These are phyloP conservation scores for Enoplosus armatus DNA, from an alignment of 2,797 vertebrate genomes.

Conservation along the genomic window DNA sequence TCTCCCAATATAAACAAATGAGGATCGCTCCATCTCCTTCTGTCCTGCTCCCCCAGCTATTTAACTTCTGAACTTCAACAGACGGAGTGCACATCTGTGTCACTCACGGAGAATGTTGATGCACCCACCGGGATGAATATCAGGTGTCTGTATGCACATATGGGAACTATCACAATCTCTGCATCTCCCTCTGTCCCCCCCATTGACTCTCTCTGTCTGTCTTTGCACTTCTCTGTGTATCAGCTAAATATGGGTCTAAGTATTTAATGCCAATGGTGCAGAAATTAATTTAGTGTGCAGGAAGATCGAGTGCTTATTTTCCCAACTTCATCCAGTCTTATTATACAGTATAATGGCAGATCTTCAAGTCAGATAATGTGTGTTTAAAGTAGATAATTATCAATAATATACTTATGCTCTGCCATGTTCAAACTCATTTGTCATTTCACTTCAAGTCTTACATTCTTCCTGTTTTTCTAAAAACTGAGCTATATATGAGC, in stretches of 20 bases:
- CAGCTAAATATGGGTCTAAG: constrained; percentile 13
- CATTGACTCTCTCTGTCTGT: constrained; percentile 16
- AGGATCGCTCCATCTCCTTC: constrained; percentile 61
- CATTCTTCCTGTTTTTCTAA: background rate
- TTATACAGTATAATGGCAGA: constrained; percentile 19
- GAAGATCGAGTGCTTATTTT: constrained; percentile 38
- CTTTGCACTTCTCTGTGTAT: constrained; percentile 39
- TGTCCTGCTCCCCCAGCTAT: constrained; percentile 53
- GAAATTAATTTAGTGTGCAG: constrained; percentile 33
- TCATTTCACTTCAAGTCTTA: background rate
- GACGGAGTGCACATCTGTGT: constrained; percentile 77
- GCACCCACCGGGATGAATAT: constrained; percentile 79
- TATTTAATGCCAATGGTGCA: constrained; percentile 30
- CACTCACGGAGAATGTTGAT: constrained; percentile 81
- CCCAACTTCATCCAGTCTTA: constrained; percentile 14
- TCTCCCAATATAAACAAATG: constrained; percentile 74
- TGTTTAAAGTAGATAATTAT: constrained; percentile 2
- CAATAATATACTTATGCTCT: constrained; percentile 7
- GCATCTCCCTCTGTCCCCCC: constrained; percentile 43
- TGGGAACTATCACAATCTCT: constrained; percentile 80
- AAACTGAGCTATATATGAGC: background rate
- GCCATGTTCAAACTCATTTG: constrained; percentile 5
- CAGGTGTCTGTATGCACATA: constrained; percentile 83
- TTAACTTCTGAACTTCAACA: constrained; percentile 64
- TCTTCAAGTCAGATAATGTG: constrained; percentile 22